phyloP scores from a whole-genome alignment of 2,113 vertebrate genomes.

The Xenopus laevis region DNA sequence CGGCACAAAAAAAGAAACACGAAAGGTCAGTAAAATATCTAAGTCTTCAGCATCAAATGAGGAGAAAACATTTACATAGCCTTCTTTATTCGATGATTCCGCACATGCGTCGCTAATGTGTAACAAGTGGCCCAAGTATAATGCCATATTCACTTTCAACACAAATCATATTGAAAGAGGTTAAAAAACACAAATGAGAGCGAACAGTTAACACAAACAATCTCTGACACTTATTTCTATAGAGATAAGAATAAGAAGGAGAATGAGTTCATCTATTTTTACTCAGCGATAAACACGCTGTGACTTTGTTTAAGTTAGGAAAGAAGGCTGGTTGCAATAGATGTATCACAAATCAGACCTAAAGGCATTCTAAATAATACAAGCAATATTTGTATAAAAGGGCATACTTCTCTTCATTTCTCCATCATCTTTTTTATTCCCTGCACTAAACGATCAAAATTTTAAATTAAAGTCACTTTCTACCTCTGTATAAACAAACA shows the following conservation, averaged over 20 bases:
- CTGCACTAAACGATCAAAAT: no score
- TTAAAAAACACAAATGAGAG: slow-evolving; percentile 37
- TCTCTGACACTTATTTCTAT: slow-evolving; percentile 26
- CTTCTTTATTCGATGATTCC: slow-evolving; percentile 28
- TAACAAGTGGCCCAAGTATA: slow-evolving; percentile 23
- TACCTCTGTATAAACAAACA: no score
- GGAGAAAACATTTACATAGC: slow-evolving; percentile 43
- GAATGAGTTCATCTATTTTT: no score
- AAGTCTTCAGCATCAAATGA: slow-evolving; percentile 31
- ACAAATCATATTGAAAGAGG: slow-evolving; percentile 13
- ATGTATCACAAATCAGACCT: not conserved
- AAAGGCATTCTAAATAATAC: no score
- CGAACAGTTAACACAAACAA: slow-evolving; percentile 24
- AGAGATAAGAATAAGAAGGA: not conserved
- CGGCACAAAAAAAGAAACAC: slow-evolving; percentile 41
- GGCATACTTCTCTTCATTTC: no score
- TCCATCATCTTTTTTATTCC: no score
- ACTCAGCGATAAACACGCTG: not conserved
- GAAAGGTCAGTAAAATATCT: slow-evolving; percentile 39
- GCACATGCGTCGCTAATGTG: slow-evolving; percentile 11
- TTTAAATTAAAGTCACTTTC: no score
- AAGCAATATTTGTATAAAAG: no score
- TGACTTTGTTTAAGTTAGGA: not conserved
- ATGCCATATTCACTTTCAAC: slow-evolving; percentile 4
- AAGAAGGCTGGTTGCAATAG: not conserved